Base-by-base conservation (phyloP, 2,888 invertebrate species). In the Limnephilus marmoratus region DNA sequence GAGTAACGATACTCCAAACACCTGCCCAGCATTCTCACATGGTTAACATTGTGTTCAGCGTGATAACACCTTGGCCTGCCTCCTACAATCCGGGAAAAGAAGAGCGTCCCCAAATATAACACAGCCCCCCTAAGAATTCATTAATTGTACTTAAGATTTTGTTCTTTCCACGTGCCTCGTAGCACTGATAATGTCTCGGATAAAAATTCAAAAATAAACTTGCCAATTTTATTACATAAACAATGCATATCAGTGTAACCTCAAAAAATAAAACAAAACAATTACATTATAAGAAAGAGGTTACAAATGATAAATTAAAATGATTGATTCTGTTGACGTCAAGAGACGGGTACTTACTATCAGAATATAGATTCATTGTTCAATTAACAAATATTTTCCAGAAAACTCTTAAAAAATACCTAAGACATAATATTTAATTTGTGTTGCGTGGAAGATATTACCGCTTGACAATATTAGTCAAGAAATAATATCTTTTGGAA, bases 241-340 rank as follows among this genome's bases (percentile, higher is more conserved):
- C 1, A 81, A 45, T 34, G 18, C 18, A 49, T 86, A 86, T 86
- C 86, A 41, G 29, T 11, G 24, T 86, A 86, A 86, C 86, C 86
- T 86, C 86, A 86, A 45, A 86, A 86, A 49, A 86, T 18, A 45
- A 86, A 49, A 85, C 15, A 83, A 29, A 41, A n/a, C 85, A 41
- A 49, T 49, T 86, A 82, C 15, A 82, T 18, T 34, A 34, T 31
- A 34, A 68, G 68, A 68, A 68, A 31, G 82, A 34, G 34, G 29
- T 13, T 18, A 82, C 3, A 31, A 82, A 82, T 82, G 31, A 82
- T 31, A 82, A 82, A 82, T 82, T 31, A 82, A 82, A 18, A 3
- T 34, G 82, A 82, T 82, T 82, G 82, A 31, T 31, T 34, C 31
- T 24, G 9, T 82, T 82, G 82, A 82, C 82, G 82, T 82, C 82